phyloP scores from a whole-genome alignment of 2,113 vertebrate species.

The Chlorodrepanis virens region DNA sequence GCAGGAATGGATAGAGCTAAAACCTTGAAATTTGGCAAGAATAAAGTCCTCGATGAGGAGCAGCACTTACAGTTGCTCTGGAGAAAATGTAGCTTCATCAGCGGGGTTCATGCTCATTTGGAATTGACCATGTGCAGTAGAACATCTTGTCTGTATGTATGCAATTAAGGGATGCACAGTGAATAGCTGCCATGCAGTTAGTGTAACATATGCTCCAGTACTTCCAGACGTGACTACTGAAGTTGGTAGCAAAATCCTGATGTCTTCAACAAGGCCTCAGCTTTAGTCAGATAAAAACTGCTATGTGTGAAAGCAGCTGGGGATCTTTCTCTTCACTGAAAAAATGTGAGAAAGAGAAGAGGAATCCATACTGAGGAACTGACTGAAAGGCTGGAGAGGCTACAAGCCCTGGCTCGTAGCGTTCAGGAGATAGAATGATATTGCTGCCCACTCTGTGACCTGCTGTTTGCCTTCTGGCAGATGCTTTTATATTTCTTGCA shows the following conservation, averaged over 20 bases:
- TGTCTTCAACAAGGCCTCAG: constrained; percentile 15
- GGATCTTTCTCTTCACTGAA: neutral
- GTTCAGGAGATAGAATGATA: neutral
- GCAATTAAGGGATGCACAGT: constrained; percentile 48
- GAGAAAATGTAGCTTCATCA: constrained; percentile 1
- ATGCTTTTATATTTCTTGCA: neutral
- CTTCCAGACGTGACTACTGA: constrained; percentile 30
- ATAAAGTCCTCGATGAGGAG: neutral
- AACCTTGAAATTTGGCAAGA: constrained; percentile 21
- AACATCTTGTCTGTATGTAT: constrained; percentile 45
- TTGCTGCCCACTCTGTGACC: neutral
- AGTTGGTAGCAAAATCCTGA: constrained; percentile 35
- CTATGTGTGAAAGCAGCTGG: neutral
- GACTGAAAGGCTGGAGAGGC: neutral
- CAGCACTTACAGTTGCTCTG: neutral
- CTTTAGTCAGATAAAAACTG: neutral
- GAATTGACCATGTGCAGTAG: constrained; percentile 44
- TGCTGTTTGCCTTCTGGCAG: neutral
- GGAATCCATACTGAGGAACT: neutral
- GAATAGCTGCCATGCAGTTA: constrained; percentile 47
- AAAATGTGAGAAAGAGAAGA: neutral
- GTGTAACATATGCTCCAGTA: constrained; percentile 29
- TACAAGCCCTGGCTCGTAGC: neutral
- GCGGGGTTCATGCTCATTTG: neutral
- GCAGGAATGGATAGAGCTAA: neutral